A percentile compares a stretch with the other conserved stretches of the same genome.
Evolutionary conservation across 2,113 vertebrate species (phyloP).

Genomic region (Crotalus horridus): DNA sequence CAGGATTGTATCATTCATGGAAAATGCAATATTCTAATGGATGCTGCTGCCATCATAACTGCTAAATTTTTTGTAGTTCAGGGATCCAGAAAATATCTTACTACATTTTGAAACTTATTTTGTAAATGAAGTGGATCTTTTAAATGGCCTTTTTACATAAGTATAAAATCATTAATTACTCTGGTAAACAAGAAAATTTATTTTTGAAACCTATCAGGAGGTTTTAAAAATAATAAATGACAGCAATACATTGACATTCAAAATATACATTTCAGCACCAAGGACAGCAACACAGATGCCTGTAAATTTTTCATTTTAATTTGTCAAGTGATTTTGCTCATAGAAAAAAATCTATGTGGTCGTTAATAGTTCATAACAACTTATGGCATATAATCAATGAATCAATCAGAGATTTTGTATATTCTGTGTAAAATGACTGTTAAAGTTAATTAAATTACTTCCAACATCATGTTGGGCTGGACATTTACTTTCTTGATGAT

Average conservation of each 20-base stretch:
- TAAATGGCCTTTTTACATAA: conserved; percentile 11
- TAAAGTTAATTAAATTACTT: neutral
- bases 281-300: conserved; percentile 4
- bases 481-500: neutral
- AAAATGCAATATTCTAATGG: neutral
- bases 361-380: neutral
- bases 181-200: neutral
- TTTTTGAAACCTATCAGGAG: neutral
- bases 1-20: neutral
- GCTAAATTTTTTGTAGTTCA: neutral
- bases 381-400: neutral
- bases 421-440: neutral
- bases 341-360: neutral
- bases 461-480: neutral
- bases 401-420: neutral
- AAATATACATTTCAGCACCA: neutral
- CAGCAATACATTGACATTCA: neutral
- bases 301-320: neutral
- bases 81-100: neutral
- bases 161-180: neutral
- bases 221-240: neutral
- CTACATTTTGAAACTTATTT: rapidly evolving
- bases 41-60: neutral
- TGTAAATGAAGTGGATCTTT: conserved; percentile 3
- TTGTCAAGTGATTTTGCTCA: neutral